Evolutionary conservation across 2,113 vertebrate genomes (phyloP), one percentile per base, ranked within the genome.

Genomic region (Cyphotilapia sp.): DNA sequence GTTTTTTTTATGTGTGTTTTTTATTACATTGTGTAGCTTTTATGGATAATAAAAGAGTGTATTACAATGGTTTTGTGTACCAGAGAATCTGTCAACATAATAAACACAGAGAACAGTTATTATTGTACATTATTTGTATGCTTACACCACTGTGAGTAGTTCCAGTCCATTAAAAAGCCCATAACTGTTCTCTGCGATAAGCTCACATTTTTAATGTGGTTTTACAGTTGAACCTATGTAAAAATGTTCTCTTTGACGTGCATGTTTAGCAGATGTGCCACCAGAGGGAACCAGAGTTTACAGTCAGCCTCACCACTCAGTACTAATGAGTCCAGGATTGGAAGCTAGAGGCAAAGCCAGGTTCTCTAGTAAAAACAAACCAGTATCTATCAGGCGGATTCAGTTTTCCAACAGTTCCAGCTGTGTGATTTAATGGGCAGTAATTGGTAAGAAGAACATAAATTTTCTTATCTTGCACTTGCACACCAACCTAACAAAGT

Each of bases 231-330:
- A 47, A 71, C 12, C 6, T 29, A 8, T 78, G 9, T 10, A 49
- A 13, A 85, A 40, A 4, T 5, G 2, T 9, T 40, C 11, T n/a
- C 2, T 47, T 14, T 57, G 66, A 49, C 4, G 3, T 11, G 11
- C 35, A 6, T 53, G 7, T 33, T 80, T n/a, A 51, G 8, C 49
- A 63, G 22, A 59, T 40, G 13, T 53, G 35, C 94, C 95, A 95
- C 93, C 84, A 94, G 95, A 95, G 93, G 95, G 95, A 71, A 83
- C 71, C 88, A 91, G 63, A 89, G 82, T 42, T 74, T 38, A 29
- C 53, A 14, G 24, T 59, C 80, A 31, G 63, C 45, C 3, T 80
- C 19, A 38, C 19, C 33, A 13, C 63, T 66, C 33, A 66, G 61
- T 66, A 66, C 61, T 66, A 38, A 61, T 11, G 42, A 49, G 10